Evolutionary conservation across 2,113 vertebrate species (phyloP).

Genomic region (Protobothrops flavoviridis): DNA sequence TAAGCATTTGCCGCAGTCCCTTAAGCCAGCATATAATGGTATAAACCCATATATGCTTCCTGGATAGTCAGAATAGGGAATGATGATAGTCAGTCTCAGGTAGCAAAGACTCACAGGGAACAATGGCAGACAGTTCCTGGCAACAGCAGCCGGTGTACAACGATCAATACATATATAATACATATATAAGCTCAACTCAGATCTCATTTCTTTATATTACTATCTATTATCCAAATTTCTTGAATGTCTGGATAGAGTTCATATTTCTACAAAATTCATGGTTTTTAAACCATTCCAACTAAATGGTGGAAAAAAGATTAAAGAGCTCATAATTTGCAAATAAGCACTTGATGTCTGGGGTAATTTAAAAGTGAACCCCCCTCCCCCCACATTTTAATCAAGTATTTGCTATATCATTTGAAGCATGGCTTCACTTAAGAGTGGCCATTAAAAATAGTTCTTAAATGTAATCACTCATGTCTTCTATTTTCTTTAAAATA

Average conservation of each 20-base stretch:
- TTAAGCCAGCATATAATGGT: too few species aligned
- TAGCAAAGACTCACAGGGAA: too few species aligned
- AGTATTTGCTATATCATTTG: slow-evolving; percentile 51
- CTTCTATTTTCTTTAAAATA: background rate
- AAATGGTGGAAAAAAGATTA: background rate
- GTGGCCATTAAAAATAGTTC: slow-evolving; percentile 37
- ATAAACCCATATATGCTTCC: too few species aligned
- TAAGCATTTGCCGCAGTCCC: too few species aligned
- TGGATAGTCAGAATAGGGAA: too few species aligned
- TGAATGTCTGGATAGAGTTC: background rate
- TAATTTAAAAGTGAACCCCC: slow-evolving; percentile 11
- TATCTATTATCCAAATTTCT: background rate
- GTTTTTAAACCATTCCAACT: background rate
- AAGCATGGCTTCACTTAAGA: slow-evolving; percentile 25
- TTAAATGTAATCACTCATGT: slow-evolving; percentile 39
- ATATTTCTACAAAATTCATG: background rate
- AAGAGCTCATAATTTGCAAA: background rate
- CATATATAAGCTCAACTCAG: background rate
- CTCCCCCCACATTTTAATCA: slow-evolving; percentile 28
- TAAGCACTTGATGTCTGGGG: slow-evolving; percentile 1
- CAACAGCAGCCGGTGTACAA: too few species aligned
- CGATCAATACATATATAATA: too few species aligned
- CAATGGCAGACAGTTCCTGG: too few species aligned
- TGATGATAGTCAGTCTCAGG: too few species aligned
- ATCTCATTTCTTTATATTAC: background rate